A percentile compares a stretch with the other conserved stretches of the same genome.
phyloP scores from a whole-genome alignment of 2,888 invertebrate genomes.

The Trachelus troglodyta region DNA sequence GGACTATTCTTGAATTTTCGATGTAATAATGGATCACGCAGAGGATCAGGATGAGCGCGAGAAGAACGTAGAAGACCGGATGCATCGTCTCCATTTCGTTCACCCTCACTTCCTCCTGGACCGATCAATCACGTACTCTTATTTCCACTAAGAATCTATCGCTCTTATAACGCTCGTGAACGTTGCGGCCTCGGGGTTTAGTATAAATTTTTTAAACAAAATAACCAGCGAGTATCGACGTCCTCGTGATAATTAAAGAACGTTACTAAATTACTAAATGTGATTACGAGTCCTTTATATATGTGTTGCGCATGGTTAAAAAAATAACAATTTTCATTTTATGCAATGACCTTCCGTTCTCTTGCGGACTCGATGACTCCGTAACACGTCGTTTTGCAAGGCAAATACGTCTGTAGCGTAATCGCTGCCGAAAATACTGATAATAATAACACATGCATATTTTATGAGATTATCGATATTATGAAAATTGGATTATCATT shows the following conservation, averaged over 20 bases:
- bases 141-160: not conserved
- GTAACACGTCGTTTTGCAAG: constrained; percentile 40
- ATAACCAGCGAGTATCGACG: not conserved
- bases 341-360: constrained; percentile 45
- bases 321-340: constrained; percentile 27
- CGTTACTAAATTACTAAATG: not conserved
- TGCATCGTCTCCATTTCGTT: constrained; percentile 42
- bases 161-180: not conserved
- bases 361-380: constrained; percentile 10
- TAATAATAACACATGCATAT: not conserved
- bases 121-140: not conserved
- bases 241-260: not conserved
- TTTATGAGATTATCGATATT: not conserved
- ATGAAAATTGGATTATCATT: not conserved
- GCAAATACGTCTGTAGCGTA: constrained; percentile 34
- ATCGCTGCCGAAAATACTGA: not conserved
- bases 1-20: constrained; percentile 43
- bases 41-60: constrained; percentile 47
- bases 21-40: constrained; percentile 56
- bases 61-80: constrained; percentile 48
- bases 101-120: not conserved
- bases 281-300: not conserved
- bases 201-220: not conserved
- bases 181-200: not conserved
- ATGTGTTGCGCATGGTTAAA: not conserved